Conservation (phyloP, 2,113 vertebrate species). For the Cebus imitator region DNA sequence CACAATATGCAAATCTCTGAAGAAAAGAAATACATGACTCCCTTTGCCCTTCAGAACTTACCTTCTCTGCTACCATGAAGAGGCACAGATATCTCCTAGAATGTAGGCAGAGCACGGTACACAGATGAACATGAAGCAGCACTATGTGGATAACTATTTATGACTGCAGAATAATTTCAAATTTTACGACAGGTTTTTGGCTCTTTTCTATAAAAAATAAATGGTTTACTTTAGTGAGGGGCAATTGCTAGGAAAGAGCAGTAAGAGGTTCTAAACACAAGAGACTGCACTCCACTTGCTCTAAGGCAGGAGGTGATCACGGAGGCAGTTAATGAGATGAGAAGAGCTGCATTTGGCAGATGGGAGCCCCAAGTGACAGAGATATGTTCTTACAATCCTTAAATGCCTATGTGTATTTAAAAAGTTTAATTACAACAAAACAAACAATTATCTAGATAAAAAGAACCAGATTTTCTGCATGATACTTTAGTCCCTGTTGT, state of each 20-base stretch:
- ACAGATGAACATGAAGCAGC: not conserved
- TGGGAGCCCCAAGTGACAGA: not conserved
- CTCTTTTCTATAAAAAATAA: not conserved
- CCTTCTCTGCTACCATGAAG: not conserved
- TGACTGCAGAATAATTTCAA: not conserved
- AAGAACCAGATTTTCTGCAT: constrained; percentile 22
- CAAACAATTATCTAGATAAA: not conserved
- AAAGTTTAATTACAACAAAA: not conserved
- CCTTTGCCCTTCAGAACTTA: not conserved
- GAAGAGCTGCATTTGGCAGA: not conserved
- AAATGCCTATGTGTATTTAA: not conserved
- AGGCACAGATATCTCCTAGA: not conserved
- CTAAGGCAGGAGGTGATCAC: not conserved
- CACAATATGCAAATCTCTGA: not conserved
- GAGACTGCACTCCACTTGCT: not conserved
- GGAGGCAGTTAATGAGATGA: not conserved
- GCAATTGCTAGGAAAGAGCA: not conserved
- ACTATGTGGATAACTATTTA: not conserved
- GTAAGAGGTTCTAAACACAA: not conserved
- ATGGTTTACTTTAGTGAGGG: not conserved
- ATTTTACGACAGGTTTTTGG: not conserved
- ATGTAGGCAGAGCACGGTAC: not conserved
- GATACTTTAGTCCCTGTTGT: not conserved
- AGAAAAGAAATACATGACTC: not conserved
- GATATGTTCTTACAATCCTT: not conserved